Evolutionary conservation across 2,888 invertebrate species (phyloP), one percentile per base, ranked within the genome.

Genomic region (Charanyca ferruginea): DNA sequence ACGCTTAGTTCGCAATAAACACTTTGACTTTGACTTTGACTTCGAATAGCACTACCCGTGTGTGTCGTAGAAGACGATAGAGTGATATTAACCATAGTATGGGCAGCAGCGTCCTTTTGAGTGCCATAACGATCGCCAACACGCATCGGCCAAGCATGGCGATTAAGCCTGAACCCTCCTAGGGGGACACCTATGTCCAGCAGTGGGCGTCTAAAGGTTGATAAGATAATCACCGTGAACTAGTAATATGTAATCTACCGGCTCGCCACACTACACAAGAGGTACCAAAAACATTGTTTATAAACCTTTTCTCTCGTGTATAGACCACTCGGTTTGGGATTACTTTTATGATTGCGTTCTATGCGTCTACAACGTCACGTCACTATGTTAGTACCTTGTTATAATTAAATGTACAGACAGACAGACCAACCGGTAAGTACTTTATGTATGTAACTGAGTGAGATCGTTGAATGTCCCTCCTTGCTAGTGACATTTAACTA

Each of bases 401-500:
- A 16, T 66, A 66, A 58, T 66, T 55, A 66, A 72, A 66, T 77
- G 44, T 60, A 45, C 58, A 16, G 52, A 38, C 48, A 22, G 62
- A 35, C 22, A n/a, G 32, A 38, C 28, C 13, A 23, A 66, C 66
- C 42, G 57, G 73, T 62, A 66, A 7, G 35, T 64, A 45, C 22
- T 76, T 57, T 42, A 61, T 42, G 32, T 49, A 51, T 52, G 44
- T 16, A 28, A 41, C 47, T 59, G 66, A 69, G 63, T 72, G 59
- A 79, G 80, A 69, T 73, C 53, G 55, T 63, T 51, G 53, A 53
- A 57, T 64, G 66, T 77, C 67, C 66, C 59, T 66, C 35, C 67
- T 66, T 51, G 67, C 64, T 23, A 52, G 57, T 73, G 73, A 79
- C 70, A 75, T 79, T 82, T 81, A 81, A 83, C 67, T 81, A 68